Evolutionary conservation across 2,113 vertebrate genomes (phyloP), one percentile per base, ranked within the genome.

Genomic region (Rhinolophus ferrumequinum): DNA sequence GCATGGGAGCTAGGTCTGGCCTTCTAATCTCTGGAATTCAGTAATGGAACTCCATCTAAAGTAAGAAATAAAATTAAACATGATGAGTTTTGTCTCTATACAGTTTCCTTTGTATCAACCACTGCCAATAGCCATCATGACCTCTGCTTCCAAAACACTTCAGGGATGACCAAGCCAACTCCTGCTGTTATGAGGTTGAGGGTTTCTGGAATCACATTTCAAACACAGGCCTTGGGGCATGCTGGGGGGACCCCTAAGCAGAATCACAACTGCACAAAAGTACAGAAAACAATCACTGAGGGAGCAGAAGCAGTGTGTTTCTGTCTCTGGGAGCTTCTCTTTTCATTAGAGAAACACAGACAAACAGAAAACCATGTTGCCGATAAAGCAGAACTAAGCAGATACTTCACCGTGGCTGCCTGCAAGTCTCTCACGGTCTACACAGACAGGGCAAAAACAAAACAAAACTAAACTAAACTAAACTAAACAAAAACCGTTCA

Each of bases 1-100:
- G 21, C 33, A 12, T n/a, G 64, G 28, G 56, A 84, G 30, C 30
- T 47, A 66, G 30, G 14, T 7, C 76, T 82, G 19, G 16, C 21
- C 81, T 77, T 88, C 67, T 38, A 33, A 67, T 30, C 66, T 80
- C 85, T 69, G 35, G 9, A 94, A 72, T 73, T 77, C 62, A 88
- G 19, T 14, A 73, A 30, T 30, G n/a, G 9, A 95, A 85, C 90
- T 85, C 47, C 52, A 76, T 3, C 33, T 94, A 50, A 75, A 77
- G 4, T 54, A 33, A 56, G 30, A 38, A 94, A 88, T 96, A 88
- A 83, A 94, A 94, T 70, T 79, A 77, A 95, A 90, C 38, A 33
- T 77, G 77, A 86, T 88, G 58, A 8, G 4, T 52, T 87, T 80
- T 52, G 15, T 80, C 33, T 22, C 80, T 86, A 50, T 76, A 56